phyloP scores from a whole-genome alignment of 2,797 vertebrate species.

The Carapus acus region DNA sequence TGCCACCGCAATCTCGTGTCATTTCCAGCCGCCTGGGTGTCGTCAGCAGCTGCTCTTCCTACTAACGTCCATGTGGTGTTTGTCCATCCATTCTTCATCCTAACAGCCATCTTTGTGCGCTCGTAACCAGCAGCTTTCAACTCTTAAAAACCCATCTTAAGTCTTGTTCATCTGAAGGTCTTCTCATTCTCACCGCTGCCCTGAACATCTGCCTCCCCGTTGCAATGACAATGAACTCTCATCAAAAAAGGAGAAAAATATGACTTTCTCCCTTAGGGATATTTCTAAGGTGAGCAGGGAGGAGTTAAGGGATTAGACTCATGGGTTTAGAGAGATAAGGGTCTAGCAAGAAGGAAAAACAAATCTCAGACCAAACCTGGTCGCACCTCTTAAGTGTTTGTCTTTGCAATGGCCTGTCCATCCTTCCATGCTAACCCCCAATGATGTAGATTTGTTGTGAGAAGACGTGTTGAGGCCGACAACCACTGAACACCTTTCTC shows the following conservation, averaged over 20 bases:
- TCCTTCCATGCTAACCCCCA: slow-evolving; percentile 73
- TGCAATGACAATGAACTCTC: slow-evolving; percentile 69
- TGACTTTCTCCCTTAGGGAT: slow-evolving; percentile 17
- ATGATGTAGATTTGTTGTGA: slow-evolving; percentile 68
- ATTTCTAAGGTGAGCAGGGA: slow-evolving; percentile 21
- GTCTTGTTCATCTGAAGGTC: slow-evolving; percentile 63
- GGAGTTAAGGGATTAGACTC: slow-evolving; percentile 34
- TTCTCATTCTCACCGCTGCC: slow-evolving; percentile 63
- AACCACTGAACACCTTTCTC: slow-evolving; percentile 77
- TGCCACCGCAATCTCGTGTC: no score
- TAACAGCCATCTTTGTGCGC: slow-evolving; percentile 65
- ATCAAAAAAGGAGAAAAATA: slow-evolving; percentile 50
- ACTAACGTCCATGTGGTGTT: slow-evolving; percentile 67
- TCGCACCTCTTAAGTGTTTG: slow-evolving; percentile 74
- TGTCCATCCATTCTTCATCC: slow-evolving; percentile 68
- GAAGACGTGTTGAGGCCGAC: slow-evolving; percentile 69
- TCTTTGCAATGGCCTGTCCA: slow-evolving; percentile 74
- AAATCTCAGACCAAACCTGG: slow-evolving; percentile 72
- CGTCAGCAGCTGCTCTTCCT: slow-evolving; percentile 58
- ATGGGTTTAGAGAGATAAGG: slow-evolving; percentile 30
- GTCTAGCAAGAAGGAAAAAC: slow-evolving; percentile 38
- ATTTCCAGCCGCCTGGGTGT: slow-evolving; percentile 62
- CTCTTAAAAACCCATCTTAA: slow-evolving; percentile 67
- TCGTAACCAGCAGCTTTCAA: slow-evolving; percentile 60
- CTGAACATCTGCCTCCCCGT: slow-evolving; percentile 56